Evolutionary conservation across 1,140 invertebrate species (phyloP).

Genomic region (Drosophila azteca): DNA sequence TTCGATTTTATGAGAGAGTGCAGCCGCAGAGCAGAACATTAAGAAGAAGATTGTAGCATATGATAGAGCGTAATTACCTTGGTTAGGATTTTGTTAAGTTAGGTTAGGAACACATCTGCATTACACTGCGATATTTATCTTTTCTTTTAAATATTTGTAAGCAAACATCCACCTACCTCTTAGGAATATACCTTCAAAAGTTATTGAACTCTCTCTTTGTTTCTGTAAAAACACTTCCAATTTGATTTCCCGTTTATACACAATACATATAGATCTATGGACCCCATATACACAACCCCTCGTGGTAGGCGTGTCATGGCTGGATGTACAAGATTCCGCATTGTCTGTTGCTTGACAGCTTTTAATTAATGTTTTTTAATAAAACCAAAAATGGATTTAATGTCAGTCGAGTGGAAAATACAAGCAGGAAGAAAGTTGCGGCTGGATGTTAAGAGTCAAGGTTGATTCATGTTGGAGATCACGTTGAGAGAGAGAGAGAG

Average conservation of each 20-base stretch:
- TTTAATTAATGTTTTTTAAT: conserved; percentile 53
- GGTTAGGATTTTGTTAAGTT: too few relatives aligned
- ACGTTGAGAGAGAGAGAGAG: too few relatives aligned
- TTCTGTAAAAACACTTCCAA: conserved; percentile 17
- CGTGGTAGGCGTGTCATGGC: conserved; percentile 28
- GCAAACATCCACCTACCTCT: too few relatives aligned
- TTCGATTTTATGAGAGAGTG: too few relatives aligned
- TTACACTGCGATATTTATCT: too few relatives aligned
- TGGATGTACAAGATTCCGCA: conserved; percentile 9
- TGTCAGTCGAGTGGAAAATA: background rate
- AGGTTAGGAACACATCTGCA: too few relatives aligned
- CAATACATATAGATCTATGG: conserved; percentile 21
- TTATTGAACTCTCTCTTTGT: conserved; percentile 28
- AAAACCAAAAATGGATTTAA: conserved; percentile 27
- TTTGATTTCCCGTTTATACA: conserved; percentile 36
- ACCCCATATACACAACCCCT: background rate
- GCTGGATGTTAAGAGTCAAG: background rate
- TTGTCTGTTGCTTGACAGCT: conserved; percentile 35
- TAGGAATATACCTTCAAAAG: too few relatives aligned
- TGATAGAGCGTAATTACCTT: too few relatives aligned
- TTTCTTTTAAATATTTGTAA: too few relatives aligned
- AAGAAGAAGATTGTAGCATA: too few relatives aligned
- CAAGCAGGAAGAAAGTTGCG: conserved; percentile 25
- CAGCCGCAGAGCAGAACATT: too few relatives aligned
- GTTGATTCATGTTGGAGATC: background rate